Percentiles rank a stretch among this genome's conserved stretches.
Conservation (phyloP, 2,888 invertebrate genomes). For the Myopa tessellatipennis region DNA sequence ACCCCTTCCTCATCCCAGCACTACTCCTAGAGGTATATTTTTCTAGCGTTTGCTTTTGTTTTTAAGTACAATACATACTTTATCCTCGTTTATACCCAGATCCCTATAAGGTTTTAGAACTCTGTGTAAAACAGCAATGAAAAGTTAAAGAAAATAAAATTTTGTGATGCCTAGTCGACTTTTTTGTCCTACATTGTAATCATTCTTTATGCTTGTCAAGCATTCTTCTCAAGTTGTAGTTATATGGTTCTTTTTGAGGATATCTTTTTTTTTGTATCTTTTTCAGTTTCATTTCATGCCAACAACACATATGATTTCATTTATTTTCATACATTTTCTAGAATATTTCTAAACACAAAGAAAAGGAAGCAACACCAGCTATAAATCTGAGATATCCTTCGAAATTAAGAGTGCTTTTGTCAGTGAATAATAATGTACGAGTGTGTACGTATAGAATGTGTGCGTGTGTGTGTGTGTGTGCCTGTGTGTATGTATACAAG, state of each 20-base stretch:
- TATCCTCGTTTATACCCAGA: not conserved
- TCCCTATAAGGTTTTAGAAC: constrained; percentile 5
- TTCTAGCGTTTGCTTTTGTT: constrained; percentile 22
- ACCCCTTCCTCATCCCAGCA: no score
- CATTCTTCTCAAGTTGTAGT: constrained; percentile 27
- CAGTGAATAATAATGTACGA: no score
- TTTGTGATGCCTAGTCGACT: constrained; percentile 17
- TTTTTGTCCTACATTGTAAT: constrained; percentile 13
- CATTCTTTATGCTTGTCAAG: constrained; percentile 37
- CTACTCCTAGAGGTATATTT: no score
- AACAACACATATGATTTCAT: constrained; percentile 2
- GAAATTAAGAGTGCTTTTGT: no score
- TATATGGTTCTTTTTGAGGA: not conserved
- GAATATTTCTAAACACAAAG: not conserved
- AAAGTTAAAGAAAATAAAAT: constrained; percentile 41
- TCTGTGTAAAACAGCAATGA: not conserved
- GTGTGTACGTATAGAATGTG: not conserved
- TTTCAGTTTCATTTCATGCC: not conserved
- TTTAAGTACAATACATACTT: not conserved
- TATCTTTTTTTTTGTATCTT: not conserved
- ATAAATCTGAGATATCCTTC: no score
- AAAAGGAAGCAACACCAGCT: not conserved
- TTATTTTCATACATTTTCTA: not conserved
- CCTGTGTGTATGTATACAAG: not conserved
- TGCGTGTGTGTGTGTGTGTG: no score